Base-by-base conservation (phyloP, 2,888 invertebrate genomes). In the Melanotus villosus region DNA sequence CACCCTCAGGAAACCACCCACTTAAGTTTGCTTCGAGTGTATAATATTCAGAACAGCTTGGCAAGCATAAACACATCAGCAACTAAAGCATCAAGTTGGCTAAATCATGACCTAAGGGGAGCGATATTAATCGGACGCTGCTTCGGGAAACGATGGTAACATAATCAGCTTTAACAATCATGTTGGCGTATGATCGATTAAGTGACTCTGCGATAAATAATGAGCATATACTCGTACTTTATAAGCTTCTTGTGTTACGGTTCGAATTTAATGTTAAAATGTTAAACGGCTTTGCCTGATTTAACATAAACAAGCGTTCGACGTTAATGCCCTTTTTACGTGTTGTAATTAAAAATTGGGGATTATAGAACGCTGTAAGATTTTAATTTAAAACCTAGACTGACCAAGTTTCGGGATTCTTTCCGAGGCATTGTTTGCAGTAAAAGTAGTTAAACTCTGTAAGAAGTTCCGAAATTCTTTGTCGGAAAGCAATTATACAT, bases 81-180 rank as follows among this genome's bases (percentile, higher is more conserved):
- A 76, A 74, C 72, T 74, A 74, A 74, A 75, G 70, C 76, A 77
- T 76, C 76, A 74, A 73, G 68, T 76, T 72, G 72, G 76, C 72
- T 74, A 76, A 75, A 77, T 76, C 75, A 74, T 74, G 71, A 78
- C 76, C 76, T 74, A 74, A 69, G 69, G 75, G 76, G 75, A 76
- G 74, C 73, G 75, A 73, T 75, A 78, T 77, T 77, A 78, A 78
- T 77, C 76, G 76, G 75, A 76, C 75, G 72, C 71, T 68, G 75
- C 76, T 73, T 73, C 71, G 70, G 76, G 75, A 73, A 69, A 72
- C 70, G 75, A 73, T 75, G 75, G 75, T 78, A 76, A 78, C 76
- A 74, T 76, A 80, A 79, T 80, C 74, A 68, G 65, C 70, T 70
- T 73, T 73, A 75, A 70, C 74, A 74, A 73, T 76, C 76, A 78